Evolutionary conservation across 2,113 vertebrate genomes (phyloP).

Genomic region (Hippopotamus amphibius): DNA sequence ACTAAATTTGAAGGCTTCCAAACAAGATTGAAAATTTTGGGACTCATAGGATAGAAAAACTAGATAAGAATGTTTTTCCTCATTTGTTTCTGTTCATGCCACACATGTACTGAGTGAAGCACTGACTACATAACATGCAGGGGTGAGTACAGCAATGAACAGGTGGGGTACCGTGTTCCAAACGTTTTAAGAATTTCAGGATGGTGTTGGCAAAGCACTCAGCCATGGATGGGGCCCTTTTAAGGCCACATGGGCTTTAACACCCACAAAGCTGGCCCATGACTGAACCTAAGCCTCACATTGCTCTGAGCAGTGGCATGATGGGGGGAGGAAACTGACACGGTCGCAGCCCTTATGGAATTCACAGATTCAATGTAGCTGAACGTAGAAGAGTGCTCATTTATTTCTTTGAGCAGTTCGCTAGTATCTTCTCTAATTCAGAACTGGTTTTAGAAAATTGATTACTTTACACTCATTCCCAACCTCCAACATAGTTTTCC

Average conservation of each 20-base stretch:
- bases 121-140: not conserved
- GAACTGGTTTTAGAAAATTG: not conserved
- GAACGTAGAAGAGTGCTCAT: not conserved
- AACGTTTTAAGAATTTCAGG: constrained; percentile 1
- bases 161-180: not conserved
- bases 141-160: not conserved
- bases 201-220: not conserved
- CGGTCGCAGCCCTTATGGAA: not conserved
- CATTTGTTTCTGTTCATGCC: not conserved
- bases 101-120: not conserved
- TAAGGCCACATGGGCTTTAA: not conserved
- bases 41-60: not conserved
- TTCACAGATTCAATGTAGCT: not conserved
- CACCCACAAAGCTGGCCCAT: not conserved
- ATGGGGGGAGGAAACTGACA: rapidly evolving
- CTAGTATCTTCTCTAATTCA: constrained; percentile 6
- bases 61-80: not conserved
- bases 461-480: not conserved
- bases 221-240: not conserved
- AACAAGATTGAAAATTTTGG: not conserved
- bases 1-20: not conserved
- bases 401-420: not conserved
- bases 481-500: not conserved
- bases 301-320: rapidly evolving
- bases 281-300: not conserved